Conservation (phyloP, 2,888 invertebrate genomes). For the Ennomos fuscantarius region DNA sequence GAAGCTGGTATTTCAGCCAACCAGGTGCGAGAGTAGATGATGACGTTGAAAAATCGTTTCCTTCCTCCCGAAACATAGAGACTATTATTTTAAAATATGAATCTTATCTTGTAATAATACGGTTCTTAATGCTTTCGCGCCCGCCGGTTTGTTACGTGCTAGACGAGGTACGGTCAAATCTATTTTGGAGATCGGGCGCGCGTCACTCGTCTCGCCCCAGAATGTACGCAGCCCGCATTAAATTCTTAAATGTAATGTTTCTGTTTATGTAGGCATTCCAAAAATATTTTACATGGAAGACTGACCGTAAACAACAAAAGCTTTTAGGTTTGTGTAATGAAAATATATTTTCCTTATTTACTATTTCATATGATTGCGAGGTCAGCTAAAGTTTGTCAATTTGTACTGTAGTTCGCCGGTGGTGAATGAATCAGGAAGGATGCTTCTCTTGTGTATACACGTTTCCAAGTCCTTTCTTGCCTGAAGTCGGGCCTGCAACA, state of each 20-base stretch:
- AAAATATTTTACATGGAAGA: slow-evolving; percentile 20
- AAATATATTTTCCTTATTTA: slow-evolving; percentile 42
- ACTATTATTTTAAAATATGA: slow-evolving; percentile 42
- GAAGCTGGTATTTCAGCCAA: slow-evolving; percentile 22
- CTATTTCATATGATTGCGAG: slow-evolving; percentile 59
- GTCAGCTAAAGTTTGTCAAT: slow-evolving; percentile 51
- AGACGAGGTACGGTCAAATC: slow-evolving; percentile 64
- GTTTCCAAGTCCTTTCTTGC: slow-evolving; percentile 73
- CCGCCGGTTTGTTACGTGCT: slow-evolving; percentile 44
- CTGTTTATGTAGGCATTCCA: slow-evolving; percentile 28
- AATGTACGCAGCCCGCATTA: slow-evolving; percentile 43
- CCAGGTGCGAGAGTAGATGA: slow-evolving; percentile 40
- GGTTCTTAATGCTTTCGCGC: slow-evolving; percentile 44
- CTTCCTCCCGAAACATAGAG: slow-evolving; percentile 46
- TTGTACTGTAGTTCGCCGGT: slow-evolving; percentile 64
- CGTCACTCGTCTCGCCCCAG: slow-evolving; percentile 54
- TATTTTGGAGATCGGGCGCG: slow-evolving; percentile 65
- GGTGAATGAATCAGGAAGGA: slow-evolving; percentile 50
- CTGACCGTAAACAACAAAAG: background rate
- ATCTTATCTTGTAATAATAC: slow-evolving; percentile 45
- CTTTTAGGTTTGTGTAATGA: slow-evolving; percentile 30
- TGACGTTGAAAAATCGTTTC: slow-evolving; percentile 61
- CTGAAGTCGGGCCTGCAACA: slow-evolving; percentile 69
- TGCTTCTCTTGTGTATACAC: slow-evolving; percentile 81
- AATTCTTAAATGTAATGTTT: slow-evolving; percentile 22